phyloP scores from a whole-genome alignment of 2,113 vertebrate species.

The Notechis scutatus region DNA sequence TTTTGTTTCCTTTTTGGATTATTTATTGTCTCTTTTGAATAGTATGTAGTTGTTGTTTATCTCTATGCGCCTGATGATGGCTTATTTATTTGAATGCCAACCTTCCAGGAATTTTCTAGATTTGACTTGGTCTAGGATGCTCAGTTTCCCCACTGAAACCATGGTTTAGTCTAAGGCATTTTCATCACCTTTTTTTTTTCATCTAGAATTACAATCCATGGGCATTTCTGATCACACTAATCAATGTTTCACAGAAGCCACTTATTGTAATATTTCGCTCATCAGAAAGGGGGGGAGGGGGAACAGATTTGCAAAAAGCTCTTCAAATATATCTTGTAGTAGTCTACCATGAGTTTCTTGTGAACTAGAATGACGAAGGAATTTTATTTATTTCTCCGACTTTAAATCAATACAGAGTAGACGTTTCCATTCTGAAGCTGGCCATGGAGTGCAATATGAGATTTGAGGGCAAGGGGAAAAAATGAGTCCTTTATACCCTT shows the following conservation, averaged over 20 bases:
- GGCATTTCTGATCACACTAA: conserved; percentile 72
- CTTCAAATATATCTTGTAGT: conserved; percentile 81
- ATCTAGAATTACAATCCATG: conserved; percentile 74
- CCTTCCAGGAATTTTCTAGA: background rate
- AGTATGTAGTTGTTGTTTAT: background rate
- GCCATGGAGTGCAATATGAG: conserved; percentile 67
- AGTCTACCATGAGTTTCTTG: conserved; percentile 83
- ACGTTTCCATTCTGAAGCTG: conserved; percentile 77
- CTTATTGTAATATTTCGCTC: conserved; percentile 60
- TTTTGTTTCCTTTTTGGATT: background rate
- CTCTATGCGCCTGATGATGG: background rate
- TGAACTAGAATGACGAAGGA: conserved; percentile 77
- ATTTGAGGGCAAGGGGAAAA: conserved; percentile 27
- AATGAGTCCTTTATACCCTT: conserved; percentile 80
- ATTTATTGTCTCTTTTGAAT: background rate
- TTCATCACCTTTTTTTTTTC: conserved; percentile 43
- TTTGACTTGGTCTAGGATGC: background rate
- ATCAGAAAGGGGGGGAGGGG: conserved; percentile 59
- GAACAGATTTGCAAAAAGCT: conserved; percentile 71
- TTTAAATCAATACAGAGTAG: conserved; percentile 85
- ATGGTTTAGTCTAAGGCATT: background rate
- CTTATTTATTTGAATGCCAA: background rate
- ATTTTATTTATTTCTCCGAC: conserved; percentile 82
- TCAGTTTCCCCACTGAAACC: background rate
- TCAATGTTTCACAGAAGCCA: conserved; percentile 67